Base-by-base conservation (phyloP, 1,140 invertebrate species). In the Dendrolimus punctatus region DNA sequence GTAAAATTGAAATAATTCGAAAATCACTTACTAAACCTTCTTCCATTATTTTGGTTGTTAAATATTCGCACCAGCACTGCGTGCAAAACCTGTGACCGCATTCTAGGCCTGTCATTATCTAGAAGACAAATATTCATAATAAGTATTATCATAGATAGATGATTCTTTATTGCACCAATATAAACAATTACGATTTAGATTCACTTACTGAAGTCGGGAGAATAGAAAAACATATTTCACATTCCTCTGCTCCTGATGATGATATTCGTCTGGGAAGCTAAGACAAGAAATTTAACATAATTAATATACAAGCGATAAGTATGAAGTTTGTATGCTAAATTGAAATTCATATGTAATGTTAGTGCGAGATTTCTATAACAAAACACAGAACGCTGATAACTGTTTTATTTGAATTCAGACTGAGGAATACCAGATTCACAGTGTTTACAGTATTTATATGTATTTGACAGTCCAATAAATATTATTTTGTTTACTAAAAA, bases 11-110 rank as follows among this genome's bases (percentile, higher is more conserved):
- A 8, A 7, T 9, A 43, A 43, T 43, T 6, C 8, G 8, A 6
- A 43, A 43, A 44, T 44, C 7, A 84, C 87, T 80, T 66, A 88
- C 87, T 64, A 98, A 93, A 57, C 97, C 97, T 88, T 99, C 97
- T 85, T 98, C 95, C 91, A 99, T 96, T 62, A 99, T 99, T 91
- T 99, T 99, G 44, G 97, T 98, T 44, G 96, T 98, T 60, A 99
- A 89, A 92, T 99, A 99, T 89, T 97, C 95, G 67, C 92, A 93
- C 98, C 98, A 99, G 80, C 98, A 99, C 52, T 91, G 91, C 49
- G 92, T 93, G 88, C 98, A 99, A 88, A 99, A 99, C 49, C 95
- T 91, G 89, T 99, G 98, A 44, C 96, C 96, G 89, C 98, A 99
- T 85, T 98, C 96, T 56, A 99, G 88, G 6, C 97, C 97, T 54